These are phyloP conservation scores for Mantis religiosa DNA, from an alignment of 2,888 invertebrate genomes.

Conservation along the genomic window DNA sequence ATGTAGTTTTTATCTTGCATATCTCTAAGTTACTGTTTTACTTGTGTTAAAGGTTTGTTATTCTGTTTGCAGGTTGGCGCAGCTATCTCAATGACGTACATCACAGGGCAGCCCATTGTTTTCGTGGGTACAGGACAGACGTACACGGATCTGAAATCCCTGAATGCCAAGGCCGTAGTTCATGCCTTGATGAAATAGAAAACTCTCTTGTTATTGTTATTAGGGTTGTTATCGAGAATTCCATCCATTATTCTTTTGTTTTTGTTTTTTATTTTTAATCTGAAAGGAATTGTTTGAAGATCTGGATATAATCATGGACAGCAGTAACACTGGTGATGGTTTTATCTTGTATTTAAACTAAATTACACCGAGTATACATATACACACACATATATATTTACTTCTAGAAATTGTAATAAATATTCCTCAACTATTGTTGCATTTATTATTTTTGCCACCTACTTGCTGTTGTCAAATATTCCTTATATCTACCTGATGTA, in stretches of 20 bases:
- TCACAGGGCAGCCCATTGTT: conserved; percentile 98
- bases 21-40: no score
- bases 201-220: not conserved
- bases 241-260: not conserved
- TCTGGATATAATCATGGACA: not conserved
- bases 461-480: no score
- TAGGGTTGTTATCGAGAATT: not conserved
- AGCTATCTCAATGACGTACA: conserved; percentile 99
- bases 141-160: conserved; percentile 93
- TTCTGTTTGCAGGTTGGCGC: conserved; percentile 71
- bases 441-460: no score
- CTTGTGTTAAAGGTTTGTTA: not conserved
- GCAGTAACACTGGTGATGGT: not conserved
- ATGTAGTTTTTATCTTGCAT: no score
- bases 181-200: conserved; percentile 86
- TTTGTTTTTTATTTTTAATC: not conserved
- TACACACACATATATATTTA: not conserved
- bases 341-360: not conserved
- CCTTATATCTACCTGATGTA: no score
- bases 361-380: not conserved
- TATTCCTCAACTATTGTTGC: not conserved
- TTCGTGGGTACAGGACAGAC: conserved; percentile 99
- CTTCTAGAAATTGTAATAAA: not conserved
- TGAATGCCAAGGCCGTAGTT: conserved; percentile 95
- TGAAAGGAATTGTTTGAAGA: not conserved